Percentiles rank a stretch among this genome's conserved stretches.
These are phyloP conservation scores for Blomia tropicalis DNA, from an alignment of 2,888 invertebrate genomes.

Conservation along the genomic window DNA sequence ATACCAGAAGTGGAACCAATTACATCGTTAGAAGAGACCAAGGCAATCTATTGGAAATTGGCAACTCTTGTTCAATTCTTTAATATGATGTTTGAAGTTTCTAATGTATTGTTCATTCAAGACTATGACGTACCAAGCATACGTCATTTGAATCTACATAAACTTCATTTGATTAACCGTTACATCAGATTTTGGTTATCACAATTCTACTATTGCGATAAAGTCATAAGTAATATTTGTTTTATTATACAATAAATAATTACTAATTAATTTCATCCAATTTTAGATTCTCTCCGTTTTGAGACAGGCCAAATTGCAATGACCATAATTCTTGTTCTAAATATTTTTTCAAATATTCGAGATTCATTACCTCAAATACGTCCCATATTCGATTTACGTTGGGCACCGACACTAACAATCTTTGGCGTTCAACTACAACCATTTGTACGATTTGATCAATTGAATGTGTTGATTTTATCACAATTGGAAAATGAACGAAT, in stretches of 20 bases:
- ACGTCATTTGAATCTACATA: neutral
- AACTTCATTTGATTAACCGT: neutral
- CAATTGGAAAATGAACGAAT: slow-evolving; percentile 15
- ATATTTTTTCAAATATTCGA: neutral
- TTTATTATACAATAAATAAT: neutral
- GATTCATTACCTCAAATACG: slow-evolving; percentile 10
- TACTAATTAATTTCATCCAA: neutral
- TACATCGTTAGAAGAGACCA: neutral
- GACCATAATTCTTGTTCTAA: slow-evolving; percentile 11
- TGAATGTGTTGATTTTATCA: neutral
- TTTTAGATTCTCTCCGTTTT: neutral
- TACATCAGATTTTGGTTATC: slow-evolving; percentile 18
- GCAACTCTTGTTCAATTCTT: slow-evolving; percentile 2
- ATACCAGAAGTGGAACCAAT: neutral
- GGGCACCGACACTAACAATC: neutral
- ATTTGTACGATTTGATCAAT: slow-evolving; percentile 11
- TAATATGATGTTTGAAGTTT: neutral
- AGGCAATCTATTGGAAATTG: neutral
- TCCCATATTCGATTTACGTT: neutral
- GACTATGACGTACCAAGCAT: neutral
- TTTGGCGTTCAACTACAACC: neutral
- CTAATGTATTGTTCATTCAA: neutral
- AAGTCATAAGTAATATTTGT: slow-evolving; percentile 11
- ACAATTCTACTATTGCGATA: slow-evolving; percentile 13
- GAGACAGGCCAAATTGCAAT: neutral